Evolutionary conservation across 2,113 vertebrate genomes (phyloP), one percentile per base, ranked within the genome.

Genomic region (Dissostichus mawsoni): DNA sequence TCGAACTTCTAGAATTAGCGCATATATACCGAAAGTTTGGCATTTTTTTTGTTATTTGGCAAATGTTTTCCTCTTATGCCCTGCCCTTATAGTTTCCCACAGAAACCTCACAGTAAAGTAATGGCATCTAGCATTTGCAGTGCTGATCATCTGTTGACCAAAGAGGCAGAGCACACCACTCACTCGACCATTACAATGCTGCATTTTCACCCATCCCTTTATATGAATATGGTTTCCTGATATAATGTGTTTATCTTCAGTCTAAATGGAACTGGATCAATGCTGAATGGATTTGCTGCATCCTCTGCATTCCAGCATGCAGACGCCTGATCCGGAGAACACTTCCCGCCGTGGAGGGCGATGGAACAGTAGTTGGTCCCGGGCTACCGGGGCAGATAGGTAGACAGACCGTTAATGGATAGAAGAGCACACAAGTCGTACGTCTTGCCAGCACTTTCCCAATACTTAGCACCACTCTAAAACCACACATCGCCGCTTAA

Each of bases 381-480:
- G 50, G 58, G 10, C 74, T 83, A 59, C 75, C 64, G 76, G 7
- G 80, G 81, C 73, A 89, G 85, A 87, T 85, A 91, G 88, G 76
- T 90, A 86, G 73, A 80, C 71, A 62, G 82, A 56, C 81, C 79
- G 69, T 82, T 93, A 93, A 93, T 94, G 90, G 93, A 90, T 76
- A 78, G 76, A 90, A 87, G 84, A 87, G 76, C 69, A 83, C 91
- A 95, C 93, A 94, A 94, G 84, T 87, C 80, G 76, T 51, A 55
- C 63, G 52, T 90, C 81, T 90, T 86, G 83, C 93, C 89, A 91
- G 92, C 92, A 93, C 87, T 94, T 92, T 82, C 83, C 76, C 74
- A 80, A 81, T 87, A 91, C 89, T 93, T 93, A 90, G 89, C 78
- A 87, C 83, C 92, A 93, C 93, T 92, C 80, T 91, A 86, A 94